These are phyloP conservation scores for Orientallactaga sibirica DNA, from an alignment of 2,797 vertebrate genomes.

Conservation along the genomic window DNA sequence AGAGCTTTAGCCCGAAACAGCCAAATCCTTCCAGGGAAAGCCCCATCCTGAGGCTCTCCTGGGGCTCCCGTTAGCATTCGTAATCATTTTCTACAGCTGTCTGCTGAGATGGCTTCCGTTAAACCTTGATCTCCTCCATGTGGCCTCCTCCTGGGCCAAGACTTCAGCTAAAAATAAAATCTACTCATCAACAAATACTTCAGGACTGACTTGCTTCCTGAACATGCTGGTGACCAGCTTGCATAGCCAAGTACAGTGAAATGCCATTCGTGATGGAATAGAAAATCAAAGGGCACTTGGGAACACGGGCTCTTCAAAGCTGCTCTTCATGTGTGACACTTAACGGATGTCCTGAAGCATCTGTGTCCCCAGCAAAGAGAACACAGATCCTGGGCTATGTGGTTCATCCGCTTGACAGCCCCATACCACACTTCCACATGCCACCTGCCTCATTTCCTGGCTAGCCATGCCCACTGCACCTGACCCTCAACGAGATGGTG, in stretches of 20 bases:
- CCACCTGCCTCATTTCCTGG: neutral
- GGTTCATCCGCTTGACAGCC: neutral
- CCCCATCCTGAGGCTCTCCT: constrained; percentile 22
- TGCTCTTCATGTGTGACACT: neutral
- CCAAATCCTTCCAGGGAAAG: constrained; percentile 34
- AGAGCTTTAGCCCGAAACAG: constrained; percentile 6
- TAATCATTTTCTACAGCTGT: constrained; percentile 45
- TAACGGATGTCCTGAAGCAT: rapidly evolving
- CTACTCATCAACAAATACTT: constrained; percentile 38
- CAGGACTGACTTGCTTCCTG: constrained; percentile 34
- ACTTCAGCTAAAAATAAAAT: constrained; percentile 81
- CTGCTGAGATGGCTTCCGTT: constrained; percentile 62
- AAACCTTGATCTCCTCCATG: constrained; percentile 79
- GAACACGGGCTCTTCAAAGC: neutral
- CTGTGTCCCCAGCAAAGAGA: neutral
- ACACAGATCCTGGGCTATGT: neutral
- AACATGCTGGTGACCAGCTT: constrained; percentile 23
- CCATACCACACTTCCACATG: neutral
- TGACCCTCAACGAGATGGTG: neutral
- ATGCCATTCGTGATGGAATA: neutral
- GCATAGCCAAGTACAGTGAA: neutral
- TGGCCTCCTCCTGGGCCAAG: constrained; percentile 73
- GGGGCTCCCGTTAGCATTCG: constrained; percentile 56
- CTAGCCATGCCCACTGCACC: no score
- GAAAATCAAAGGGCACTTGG: constrained; percentile 48